Evolutionary conservation across 2,888 invertebrate genomes (phyloP), one percentile per base, ranked within the genome.

Genomic region (Drosophila dives): DNA sequence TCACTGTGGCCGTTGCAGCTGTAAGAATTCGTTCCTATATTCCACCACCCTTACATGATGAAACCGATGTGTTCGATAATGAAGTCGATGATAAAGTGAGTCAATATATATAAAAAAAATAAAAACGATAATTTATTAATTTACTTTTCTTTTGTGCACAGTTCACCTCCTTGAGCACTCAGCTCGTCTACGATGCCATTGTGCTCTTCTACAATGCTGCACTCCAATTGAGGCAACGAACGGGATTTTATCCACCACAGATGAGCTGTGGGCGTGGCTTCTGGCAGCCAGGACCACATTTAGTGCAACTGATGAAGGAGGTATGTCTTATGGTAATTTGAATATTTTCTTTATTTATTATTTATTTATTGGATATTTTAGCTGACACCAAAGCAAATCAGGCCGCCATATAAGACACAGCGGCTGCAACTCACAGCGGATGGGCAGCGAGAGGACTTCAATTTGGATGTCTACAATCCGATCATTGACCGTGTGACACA

Each of bases 121-220:
- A 5, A 29, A 29, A 29, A 29, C 29, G 0, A 11, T 0, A 1
- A 34, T 17, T 6, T 15, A 26, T 33, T 3, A 20, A 34, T 1
- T 34, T 33, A 12, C 7, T 5, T 10, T 8, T 42, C 26, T 5
- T 29, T 36, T 20, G 0, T 20, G 0, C 7, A 10, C 15, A 90
- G 82, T 84, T 92, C 36, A 20, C 51, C 3, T 74, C 86, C 0
- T 17, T 90, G 32, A 70, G 40, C n/a, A 60, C 75, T 2, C 90
- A 91, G 60, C 71, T 99, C 74, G 97, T 98, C 95, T 98, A 98
- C 92, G 99, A 99, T 92, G 98, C 98, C 0, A 97, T 99, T 59
- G 96, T 97, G 92, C 94, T 99, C 75, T 98, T 98, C 93, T 97
- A 97, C 61, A 97, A 97, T 93, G 98, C 98, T 11, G 94, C 99